These are phyloP conservation scores for Hippoglossus hippoglossus DNA, from an alignment of 2,797 vertebrate species.

Conservation along the genomic window DNA sequence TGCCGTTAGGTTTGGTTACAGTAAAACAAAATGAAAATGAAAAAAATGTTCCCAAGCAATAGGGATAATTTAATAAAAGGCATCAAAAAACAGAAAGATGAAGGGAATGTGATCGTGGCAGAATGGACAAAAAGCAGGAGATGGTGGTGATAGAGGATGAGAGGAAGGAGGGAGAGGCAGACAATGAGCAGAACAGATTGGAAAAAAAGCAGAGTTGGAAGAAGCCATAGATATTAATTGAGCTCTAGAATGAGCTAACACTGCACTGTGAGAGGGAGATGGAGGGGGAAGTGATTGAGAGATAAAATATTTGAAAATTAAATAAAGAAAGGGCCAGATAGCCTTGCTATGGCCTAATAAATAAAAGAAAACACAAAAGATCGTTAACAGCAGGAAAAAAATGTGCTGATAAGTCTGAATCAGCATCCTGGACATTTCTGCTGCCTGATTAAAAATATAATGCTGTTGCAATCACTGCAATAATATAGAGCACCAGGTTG, in stretches of 20 bases:
- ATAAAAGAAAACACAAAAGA: slow-evolving; percentile 65
- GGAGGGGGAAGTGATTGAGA: slow-evolving; percentile 69
- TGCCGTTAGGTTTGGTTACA: slow-evolving; percentile 58
- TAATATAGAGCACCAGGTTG: slow-evolving; percentile 9
- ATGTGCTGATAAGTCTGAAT: slow-evolving; percentile 56
- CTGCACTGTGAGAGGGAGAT: slow-evolving; percentile 79
- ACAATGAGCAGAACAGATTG: slow-evolving; percentile 28
- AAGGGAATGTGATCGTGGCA: background rate
- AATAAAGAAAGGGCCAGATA: slow-evolving; percentile 57
- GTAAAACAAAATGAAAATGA: slow-evolving; percentile 39
- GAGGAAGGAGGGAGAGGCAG: slow-evolving; percentile 39
- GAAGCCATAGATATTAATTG: slow-evolving; percentile 69
- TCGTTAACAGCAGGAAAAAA: slow-evolving; percentile 59
- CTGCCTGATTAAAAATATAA: slow-evolving; percentile 18
- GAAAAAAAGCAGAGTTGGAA: slow-evolving; percentile 58
- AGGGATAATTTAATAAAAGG: slow-evolving; percentile 23
- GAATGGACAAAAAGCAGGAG: slow-evolving; percentile 29
- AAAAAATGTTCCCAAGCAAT: slow-evolving; percentile 14
- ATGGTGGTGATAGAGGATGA: slow-evolving; percentile 36
- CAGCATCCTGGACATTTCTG: slow-evolving; percentile 32
- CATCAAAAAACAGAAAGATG: slow-evolving; percentile 23
- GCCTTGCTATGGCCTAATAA: slow-evolving; percentile 57
- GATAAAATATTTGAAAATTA: slow-evolving; percentile 72
- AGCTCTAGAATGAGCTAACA: slow-evolving; percentile 81
- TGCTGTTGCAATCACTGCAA: slow-evolving; percentile 1